Conservation (phyloP, 2,113 vertebrate species). For the Scartelaos histophorus region DNA sequence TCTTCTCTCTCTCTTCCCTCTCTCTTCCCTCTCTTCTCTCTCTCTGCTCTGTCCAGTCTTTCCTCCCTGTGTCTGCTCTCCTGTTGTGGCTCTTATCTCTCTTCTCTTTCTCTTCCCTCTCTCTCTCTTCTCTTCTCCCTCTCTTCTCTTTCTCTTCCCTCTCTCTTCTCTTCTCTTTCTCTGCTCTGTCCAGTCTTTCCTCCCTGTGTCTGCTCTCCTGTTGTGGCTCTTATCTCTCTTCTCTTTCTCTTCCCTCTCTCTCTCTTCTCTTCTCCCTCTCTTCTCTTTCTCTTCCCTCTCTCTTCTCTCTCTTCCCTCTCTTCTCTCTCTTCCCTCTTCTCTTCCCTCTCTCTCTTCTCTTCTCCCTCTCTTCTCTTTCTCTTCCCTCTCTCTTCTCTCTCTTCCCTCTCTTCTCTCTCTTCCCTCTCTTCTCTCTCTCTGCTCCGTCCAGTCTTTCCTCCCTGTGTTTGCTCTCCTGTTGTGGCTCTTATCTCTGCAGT, state of each 20-base stretch:
- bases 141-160: no score
- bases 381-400: constrained; percentile 14
- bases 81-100: constrained; percentile 17
- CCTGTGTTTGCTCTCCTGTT: constrained; percentile 8
- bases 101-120: no score
- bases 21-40: no score
- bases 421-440: background rate
- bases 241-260: no score
- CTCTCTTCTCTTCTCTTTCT: no score
- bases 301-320: background rate
- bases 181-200: no score
- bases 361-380: background rate
- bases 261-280: no score
- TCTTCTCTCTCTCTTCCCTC: no score
- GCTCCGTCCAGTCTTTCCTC: background rate
- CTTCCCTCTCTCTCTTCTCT: background rate
- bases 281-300: background rate
- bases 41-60: background rate
- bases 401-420: background rate
- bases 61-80: background rate
- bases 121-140: no score
- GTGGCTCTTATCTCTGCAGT: constrained; percentile 21
- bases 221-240: no score
- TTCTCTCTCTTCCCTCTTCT: background rate
- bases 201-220: no score